Base-by-base conservation (phyloP, 2,113 vertebrate species). In the Phyllostomus hastatus region DNA sequence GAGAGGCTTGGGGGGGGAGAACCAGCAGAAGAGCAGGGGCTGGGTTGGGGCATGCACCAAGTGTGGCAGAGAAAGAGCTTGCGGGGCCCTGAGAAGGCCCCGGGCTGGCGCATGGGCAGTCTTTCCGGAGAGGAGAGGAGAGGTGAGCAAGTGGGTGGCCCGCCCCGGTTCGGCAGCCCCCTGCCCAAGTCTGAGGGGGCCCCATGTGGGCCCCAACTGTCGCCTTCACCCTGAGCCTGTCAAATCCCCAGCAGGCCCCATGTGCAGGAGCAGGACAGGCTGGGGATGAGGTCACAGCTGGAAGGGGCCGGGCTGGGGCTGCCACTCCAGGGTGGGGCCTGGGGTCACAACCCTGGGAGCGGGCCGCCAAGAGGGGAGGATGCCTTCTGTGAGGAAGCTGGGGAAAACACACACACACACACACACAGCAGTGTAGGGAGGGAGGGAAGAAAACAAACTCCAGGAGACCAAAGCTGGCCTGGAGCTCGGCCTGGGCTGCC, bases 271-370 rank as follows among this genome's bases (percentile, higher is more conserved):
- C 93, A 20, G 90, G 97, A 94, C 90, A 46, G 67, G 88, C 95
- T 76, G 78, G 19, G 33, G 95, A 98, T 98, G 97, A 98, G 95
- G 89, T 98, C 97, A 98, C 94, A 91, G 93, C 97, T 97, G 97
- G 94, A 98, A 96, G 96, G 93, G 96, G 97, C 95, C 26, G 81
- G 90, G 92, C 96, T 76, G 96, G 97, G 97, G 91, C 97, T 97
- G 97, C 97, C 97, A 97, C 97, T 98, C 91, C 93, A 98, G 97
- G 97, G 97, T 97, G 97, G 97, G 94, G 97, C 96, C 81, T 94
- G 54, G 97, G 97, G 97, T 96, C 96, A 96, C 16, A 52, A 96
- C 97, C 96, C 91, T 1, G 69, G 95, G 88, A 97, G 76, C 91
- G 50, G 19, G 92, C 92, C 75, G 97, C 97, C 97, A 98, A 97